These are phyloP conservation scores for Crax fasciolata DNA, from an alignment of 2,797 vertebrate genomes.

Conservation along the genomic window DNA sequence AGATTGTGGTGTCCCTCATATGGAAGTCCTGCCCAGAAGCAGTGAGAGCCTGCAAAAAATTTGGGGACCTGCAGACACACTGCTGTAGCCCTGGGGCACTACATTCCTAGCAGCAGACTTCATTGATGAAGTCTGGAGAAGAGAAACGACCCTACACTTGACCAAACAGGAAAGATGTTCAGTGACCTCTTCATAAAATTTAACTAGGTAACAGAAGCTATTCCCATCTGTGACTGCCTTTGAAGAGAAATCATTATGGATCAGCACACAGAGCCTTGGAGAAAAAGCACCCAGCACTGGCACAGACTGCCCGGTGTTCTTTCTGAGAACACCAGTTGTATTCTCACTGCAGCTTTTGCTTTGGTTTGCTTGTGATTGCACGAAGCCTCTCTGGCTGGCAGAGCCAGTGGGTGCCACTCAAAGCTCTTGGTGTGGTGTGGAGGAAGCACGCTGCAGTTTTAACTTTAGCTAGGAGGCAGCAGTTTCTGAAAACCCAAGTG, in stretches of 20 bases:
- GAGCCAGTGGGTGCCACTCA: background rate
- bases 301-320: background rate
- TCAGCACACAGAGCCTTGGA: background rate
- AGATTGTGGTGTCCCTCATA: rapidly evolving
- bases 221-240: background rate
- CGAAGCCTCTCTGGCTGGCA: background rate
- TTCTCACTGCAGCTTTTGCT: background rate
- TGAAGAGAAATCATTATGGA: background rate
- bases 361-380: background rate
- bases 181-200: background rate
- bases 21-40: background rate
- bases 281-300: background rate
- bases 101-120: background rate
- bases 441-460: background rate
- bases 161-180: background rate
- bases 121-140: background rate
- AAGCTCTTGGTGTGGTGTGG: background rate
- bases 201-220: background rate
- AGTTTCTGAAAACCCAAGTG: background rate
- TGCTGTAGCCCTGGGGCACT: background rate
- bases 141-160: background rate
- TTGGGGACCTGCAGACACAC: background rate
- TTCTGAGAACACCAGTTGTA: background rate
- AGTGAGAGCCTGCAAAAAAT: rapidly evolving
- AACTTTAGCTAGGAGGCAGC: background rate